Percentiles rank a stretch among this genome's conserved stretches.
phyloP scores from a whole-genome alignment of 2,797 vertebrate species.

The Sitta carolinensis region DNA sequence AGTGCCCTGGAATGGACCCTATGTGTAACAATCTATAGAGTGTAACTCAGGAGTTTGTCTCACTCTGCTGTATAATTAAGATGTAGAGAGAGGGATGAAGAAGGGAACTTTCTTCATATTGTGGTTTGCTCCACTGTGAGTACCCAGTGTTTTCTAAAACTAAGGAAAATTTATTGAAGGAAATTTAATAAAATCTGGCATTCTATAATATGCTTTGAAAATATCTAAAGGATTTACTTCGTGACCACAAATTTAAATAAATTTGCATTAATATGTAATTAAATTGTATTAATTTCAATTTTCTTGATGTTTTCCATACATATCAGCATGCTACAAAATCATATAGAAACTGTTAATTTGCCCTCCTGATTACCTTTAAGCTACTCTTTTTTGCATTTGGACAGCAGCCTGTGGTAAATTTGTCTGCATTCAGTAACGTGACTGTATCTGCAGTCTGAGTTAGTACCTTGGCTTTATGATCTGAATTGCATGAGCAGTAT shows the following conservation, averaged over 20 bases:
- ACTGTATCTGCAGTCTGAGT: background rate
- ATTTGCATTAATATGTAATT: background rate
- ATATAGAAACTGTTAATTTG: background rate
- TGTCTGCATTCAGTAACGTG: background rate
- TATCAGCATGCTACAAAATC: background rate
- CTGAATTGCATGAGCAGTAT: background rate
- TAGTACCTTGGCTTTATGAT: background rate
- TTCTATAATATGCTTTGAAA: background rate
- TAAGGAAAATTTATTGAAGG: background rate
- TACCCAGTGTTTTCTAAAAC: background rate
- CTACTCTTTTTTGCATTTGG: background rate
- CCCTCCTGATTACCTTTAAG: background rate
- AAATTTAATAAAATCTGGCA: background rate
- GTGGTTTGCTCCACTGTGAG: background rate
- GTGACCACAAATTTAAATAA: background rate
- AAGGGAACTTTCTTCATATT: background rate
- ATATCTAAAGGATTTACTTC: background rate
- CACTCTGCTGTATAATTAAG: background rate
- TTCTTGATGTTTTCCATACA: background rate
- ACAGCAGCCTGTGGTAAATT: background rate
- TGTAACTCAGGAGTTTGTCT: background rate
- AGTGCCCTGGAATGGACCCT: rapidly evolving
- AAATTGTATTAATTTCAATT: background rate
- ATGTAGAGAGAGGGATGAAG: background rate
- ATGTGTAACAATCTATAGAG: background rate